Evolutionary conservation across 2,888 invertebrate genomes (phyloP).

Genomic region (Brenthis ino): DNA sequence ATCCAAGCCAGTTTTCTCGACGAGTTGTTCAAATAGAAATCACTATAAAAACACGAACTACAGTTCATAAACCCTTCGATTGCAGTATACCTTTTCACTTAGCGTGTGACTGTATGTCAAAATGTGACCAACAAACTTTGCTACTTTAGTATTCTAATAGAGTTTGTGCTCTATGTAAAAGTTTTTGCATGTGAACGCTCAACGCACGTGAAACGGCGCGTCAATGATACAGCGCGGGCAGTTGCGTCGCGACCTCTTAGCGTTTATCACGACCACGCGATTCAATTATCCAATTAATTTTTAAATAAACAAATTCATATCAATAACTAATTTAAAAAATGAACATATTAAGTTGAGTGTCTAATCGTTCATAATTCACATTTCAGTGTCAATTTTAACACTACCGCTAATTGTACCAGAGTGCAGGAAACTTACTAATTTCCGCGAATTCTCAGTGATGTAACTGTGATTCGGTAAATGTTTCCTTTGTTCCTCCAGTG

Average conservation of each 20-base stretch:
- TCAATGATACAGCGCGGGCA: constrained; percentile 69
- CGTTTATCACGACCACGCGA: constrained; percentile 68
- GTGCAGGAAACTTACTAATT: constrained; percentile 51
- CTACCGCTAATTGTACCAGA: constrained; percentile 40
- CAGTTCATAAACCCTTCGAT: constrained; percentile 1
- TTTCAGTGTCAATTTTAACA: constrained; percentile 44
- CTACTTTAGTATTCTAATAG: constrained; percentile 54
- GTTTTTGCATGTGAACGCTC: constrained; percentile 69
- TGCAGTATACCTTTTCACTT: neutral
- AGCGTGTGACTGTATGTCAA: constrained; percentile 7
- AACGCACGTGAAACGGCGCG: constrained; percentile 70
- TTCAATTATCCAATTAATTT: constrained; percentile 24
- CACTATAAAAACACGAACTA: constrained; percentile 5
- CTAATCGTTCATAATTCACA: constrained; percentile 41
- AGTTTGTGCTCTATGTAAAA: constrained; percentile 63
- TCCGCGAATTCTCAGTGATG: constrained; percentile 66
- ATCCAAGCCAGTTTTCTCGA: constrained; percentile 9
- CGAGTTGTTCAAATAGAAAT: constrained; percentile 17
- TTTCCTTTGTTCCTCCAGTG: constrained; percentile 62
- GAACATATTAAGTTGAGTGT: constrained; percentile 4
- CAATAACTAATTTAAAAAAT: constrained; percentile 7
- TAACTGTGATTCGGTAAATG: constrained; percentile 60
- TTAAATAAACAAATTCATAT: constrained; percentile 8
- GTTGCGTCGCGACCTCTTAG: constrained; percentile 72
- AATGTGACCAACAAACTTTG: constrained; percentile 22